Evolutionary conservation across 2,797 vertebrate genomes (phyloP), one percentile per base, ranked within the genome.

Genomic region (Heteromormyrus szaboi): DNA sequence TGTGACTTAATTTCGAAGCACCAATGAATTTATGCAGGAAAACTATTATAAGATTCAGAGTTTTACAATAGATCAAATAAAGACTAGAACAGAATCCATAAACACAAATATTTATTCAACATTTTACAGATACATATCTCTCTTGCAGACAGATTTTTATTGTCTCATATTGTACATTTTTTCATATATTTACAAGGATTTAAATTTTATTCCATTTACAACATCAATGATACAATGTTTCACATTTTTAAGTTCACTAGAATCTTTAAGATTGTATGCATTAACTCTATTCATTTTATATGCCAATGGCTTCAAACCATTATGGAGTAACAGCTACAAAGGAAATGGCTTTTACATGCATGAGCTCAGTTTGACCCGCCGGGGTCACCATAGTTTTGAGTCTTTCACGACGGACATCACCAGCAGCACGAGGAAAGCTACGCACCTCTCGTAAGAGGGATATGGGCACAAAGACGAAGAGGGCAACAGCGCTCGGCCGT

Each of bases 81-180:
- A 62, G 50, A 85, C 44, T n/a, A 37, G 5, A 14, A 33, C 19
- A 12, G 41, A 62, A 62, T 29, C 87, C 46, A 96, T 95, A 95
- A 92, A 92, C 96, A 99, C 98, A 95, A 97, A 68, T 98, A 98
- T 98, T 98, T 98, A 98, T 98, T 98, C 96, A 97, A 97, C 97
- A 97, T 97, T 95, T 97, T 97, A 97, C 97, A 97, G 95, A 96
- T 93, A 93, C 93, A 93, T 33, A 33, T 94, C 92, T 93, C 94
- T 95, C 94, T 95, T 96, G 96, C 96, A 97, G 95, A 96, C 95
- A 97, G 96, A 96, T 90, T 91, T 91, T 94, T 94, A 94, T 92
- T 81, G 91, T 94, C 89, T 95, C 86, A 91, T 89, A 96, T 95
- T 98, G 48, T 89, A 76, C 84, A 85, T 98, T 98, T 95, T 96